These are phyloP conservation scores for Netelia melanura DNA, from an alignment of 2,888 invertebrate genomes.

Conservation along the genomic window DNA sequence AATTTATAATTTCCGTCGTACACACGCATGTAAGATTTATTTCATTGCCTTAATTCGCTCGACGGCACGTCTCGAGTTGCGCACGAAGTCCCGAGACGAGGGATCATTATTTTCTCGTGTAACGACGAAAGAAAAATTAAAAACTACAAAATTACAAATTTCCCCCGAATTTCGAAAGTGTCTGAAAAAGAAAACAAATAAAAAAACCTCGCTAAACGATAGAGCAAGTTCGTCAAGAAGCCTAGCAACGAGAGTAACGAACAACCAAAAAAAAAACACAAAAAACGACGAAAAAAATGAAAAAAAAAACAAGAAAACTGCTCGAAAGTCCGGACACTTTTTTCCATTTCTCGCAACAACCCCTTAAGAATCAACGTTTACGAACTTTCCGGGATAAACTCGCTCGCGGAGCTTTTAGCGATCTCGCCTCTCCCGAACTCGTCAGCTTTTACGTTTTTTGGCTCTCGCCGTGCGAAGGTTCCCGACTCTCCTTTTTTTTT, in stretches of 20 bases:
- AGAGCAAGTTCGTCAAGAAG: background rate
- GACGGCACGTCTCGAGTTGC: background rate
- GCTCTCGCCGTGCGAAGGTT: slow-evolving; percentile 10
- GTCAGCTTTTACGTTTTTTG: slow-evolving; percentile 26
- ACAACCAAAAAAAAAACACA: background rate
- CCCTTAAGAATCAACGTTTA: slow-evolving; percentile 4
- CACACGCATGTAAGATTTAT: background rate
- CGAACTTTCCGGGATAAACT: slow-evolving; percentile 29
- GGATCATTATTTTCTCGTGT: background rate
- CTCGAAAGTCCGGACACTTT: background rate
- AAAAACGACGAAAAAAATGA: background rate
- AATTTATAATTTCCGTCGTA: slow-evolving; percentile 9
- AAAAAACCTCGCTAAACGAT: background rate
- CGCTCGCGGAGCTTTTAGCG: slow-evolving; percentile 31
- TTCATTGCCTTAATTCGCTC: background rate
- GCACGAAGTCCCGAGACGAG: no score
- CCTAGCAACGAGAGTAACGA: background rate
- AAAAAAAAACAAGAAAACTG: background rate
- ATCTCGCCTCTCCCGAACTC: slow-evolving; percentile 14
- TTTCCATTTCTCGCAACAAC: background rate
- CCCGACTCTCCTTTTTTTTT: background rate
- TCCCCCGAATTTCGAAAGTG: background rate
- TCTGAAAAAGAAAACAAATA: background rate
- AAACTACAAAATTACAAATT: background rate
- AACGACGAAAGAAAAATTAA: background rate